These are phyloP conservation scores for Chrysemys picta DNA, from an alignment of 2,113 vertebrate genomes.

Conservation along the genomic window DNA sequence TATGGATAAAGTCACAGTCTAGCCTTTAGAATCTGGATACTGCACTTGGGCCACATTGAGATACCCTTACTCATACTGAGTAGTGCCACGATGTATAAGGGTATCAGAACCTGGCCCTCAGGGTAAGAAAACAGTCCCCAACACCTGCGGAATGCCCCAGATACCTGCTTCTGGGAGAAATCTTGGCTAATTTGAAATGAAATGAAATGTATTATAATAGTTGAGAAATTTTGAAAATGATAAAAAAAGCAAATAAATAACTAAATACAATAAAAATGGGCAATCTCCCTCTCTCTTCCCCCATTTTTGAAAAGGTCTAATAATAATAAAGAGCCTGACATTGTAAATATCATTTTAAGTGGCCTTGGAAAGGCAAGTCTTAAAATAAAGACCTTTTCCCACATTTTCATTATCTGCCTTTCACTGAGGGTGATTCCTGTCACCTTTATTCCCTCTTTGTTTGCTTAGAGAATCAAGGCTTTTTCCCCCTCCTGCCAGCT, in stretches of 20 bases:
- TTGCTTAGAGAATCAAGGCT: constrained; percentile 73
- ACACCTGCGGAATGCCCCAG: not conserved
- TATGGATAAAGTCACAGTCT: not conserved
- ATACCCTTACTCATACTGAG: not conserved
- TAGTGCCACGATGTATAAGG: not conserved
- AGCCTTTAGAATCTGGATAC: not conserved
- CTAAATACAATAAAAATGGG: not conserved
- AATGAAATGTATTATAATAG: not conserved
- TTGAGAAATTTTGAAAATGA: constrained; percentile 18
- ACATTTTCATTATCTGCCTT: constrained; percentile 38
- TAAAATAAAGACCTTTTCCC: constrained; percentile 50
- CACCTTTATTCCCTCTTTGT: constrained; percentile 60
- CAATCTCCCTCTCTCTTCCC: not conserved
- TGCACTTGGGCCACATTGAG: not conserved
- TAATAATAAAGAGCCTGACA: not conserved
- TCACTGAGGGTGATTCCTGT: constrained; percentile 52
- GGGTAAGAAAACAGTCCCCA: not conserved
- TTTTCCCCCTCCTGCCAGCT: constrained; percentile 51
- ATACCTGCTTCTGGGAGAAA: constrained; percentile 1
- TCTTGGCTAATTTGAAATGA: not conserved
- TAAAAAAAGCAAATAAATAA: not conserved
- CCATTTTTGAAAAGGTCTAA: not conserved
- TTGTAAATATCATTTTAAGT: constrained; percentile 1
- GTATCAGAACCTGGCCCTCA: not conserved
- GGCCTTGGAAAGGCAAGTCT: not conserved